phyloP scores from a whole-genome alignment of 2,797 vertebrate genomes.

The Chelon auratus region DNA sequence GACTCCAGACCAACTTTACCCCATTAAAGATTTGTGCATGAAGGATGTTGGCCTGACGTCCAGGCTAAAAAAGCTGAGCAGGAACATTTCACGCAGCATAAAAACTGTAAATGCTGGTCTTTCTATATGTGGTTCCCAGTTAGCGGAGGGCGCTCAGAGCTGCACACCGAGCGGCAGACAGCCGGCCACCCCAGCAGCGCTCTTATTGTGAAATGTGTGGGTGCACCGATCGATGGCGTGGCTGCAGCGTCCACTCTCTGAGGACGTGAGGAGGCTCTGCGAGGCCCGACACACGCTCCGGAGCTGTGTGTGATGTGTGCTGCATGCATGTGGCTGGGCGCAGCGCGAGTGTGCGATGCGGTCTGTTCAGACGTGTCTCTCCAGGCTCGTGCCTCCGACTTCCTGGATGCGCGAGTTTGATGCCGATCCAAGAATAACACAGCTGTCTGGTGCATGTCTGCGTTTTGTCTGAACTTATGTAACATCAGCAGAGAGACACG shows the following conservation, averaged over 20 bases:
- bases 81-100: too few species aligned
- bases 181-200: background rate
- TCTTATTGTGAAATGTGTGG: conserved; percentile 12
- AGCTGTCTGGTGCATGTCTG: conserved; percentile 53
- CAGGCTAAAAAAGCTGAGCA: too few species aligned
- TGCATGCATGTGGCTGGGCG: background rate
- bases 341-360: background rate
- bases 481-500: conserved; percentile 15
- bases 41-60: too few species aligned
- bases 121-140: too few species aligned
- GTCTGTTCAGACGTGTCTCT: background rate
- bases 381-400: background rate
- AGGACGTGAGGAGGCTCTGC: background rate
- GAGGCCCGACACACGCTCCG: background rate
- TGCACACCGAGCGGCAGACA: background rate
- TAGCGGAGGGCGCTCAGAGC: too few species aligned
- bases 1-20: too few species aligned
- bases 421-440: conserved; percentile 44
- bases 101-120: too few species aligned
- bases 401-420: conserved; percentile 28
- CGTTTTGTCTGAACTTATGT: conserved; percentile 38
- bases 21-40: too few species aligned
- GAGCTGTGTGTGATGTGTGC: conserved; percentile 1
- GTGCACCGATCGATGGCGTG: background rate
- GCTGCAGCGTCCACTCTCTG: too few species aligned